Evolutionary conservation across 2,113 vertebrate genomes (phyloP).

Genomic region (Amphilophus citrinellus): DNA sequence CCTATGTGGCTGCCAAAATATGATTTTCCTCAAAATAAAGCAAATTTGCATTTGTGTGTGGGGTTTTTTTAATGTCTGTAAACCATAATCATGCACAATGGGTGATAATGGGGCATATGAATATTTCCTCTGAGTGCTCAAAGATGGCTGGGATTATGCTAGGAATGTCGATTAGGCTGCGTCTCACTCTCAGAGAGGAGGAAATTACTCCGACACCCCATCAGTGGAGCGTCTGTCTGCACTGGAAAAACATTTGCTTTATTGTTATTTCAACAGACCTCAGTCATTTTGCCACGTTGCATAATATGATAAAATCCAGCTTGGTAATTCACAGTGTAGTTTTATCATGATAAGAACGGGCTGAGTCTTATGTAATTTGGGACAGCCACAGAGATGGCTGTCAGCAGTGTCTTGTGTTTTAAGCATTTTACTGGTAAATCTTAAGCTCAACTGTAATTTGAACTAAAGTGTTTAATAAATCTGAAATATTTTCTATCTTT

Average conservation of each 20-base stretch:
- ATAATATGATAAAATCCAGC: slow-evolving; percentile 59
- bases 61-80: slow-evolving; percentile 2
- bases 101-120: slow-evolving; percentile 61
- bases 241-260: slow-evolving; percentile 71
- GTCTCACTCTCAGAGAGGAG: slow-evolving; percentile 66
- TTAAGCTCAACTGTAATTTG: background rate
- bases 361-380: slow-evolving; percentile 9
- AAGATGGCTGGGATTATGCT: slow-evolving; percentile 63
- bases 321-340: slow-evolving; percentile 34
- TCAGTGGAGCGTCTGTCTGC: slow-evolving; percentile 65
- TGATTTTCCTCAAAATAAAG: slow-evolving; percentile 41
- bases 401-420: slow-evolving; percentile 7
- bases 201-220: slow-evolving; percentile 73
- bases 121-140: slow-evolving; percentile 70
- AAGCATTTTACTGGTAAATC: background rate
- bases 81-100: slow-evolving; percentile 44
- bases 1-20: slow-evolving; percentile 6
- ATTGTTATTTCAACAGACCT: slow-evolving; percentile 69
- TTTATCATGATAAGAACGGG: slow-evolving; percentile 38
- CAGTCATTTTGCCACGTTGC: slow-evolving; percentile 61
- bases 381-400: slow-evolving; percentile 7
- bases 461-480: slow-evolving; percentile 5
- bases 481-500: slow-evolving; percentile 8
- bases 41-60: slow-evolving; percentile 20
- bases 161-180: slow-evolving; percentile 70